Conservation (phyloP, 2,797 vertebrate species). For the Lutjanus argentimaculatus region DNA sequence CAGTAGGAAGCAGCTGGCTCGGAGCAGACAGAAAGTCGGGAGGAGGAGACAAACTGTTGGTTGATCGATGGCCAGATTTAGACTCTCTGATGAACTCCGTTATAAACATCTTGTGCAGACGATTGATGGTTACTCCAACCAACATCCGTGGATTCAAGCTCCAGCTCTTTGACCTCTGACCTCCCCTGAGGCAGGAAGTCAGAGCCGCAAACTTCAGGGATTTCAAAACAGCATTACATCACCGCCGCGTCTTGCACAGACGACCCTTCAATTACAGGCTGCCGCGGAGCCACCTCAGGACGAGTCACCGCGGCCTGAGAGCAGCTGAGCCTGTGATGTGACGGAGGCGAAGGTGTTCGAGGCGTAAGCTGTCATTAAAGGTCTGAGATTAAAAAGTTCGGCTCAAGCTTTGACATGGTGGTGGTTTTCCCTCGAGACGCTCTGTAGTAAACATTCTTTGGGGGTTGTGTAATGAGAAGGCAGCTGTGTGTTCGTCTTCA, state of each 20-base stretch:
- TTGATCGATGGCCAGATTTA: not conserved
- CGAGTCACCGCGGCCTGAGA: not conserved
- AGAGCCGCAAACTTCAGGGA: too few species aligned
- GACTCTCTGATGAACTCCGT: not conserved
- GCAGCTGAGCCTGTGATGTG: conserved; percentile 27
- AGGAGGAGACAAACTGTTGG: too few species aligned
- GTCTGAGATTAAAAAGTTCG: conserved; percentile 48
- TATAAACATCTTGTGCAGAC: not conserved
- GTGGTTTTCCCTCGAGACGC: conserved; percentile 22
- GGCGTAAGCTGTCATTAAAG: conserved; percentile 47
- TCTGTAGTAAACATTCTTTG: conserved; percentile 74
- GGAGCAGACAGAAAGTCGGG: not conserved
- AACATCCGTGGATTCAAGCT: not conserved
- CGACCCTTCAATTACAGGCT: conserved; percentile 35
- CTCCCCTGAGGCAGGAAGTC: not conserved
- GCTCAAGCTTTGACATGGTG: conserved; percentile 46
- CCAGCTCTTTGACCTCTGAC: conserved; percentile 20
- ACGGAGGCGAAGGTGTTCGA: conserved; percentile 51
- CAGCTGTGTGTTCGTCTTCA: conserved; percentile 67
- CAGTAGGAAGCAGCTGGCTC: too few species aligned
- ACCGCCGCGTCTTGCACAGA: not conserved
- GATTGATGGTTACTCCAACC: not conserved
- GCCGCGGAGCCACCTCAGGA: conserved; percentile 10
- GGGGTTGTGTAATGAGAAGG: conserved; percentile 66
- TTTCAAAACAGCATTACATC: conserved; percentile 30